Percentiles rank a stretch among this genome's conserved stretches.
These are phyloP conservation scores for Pseudocheirus occidentalis DNA, from an alignment of 2,797 vertebrate genomes.

Conservation along the genomic window DNA sequence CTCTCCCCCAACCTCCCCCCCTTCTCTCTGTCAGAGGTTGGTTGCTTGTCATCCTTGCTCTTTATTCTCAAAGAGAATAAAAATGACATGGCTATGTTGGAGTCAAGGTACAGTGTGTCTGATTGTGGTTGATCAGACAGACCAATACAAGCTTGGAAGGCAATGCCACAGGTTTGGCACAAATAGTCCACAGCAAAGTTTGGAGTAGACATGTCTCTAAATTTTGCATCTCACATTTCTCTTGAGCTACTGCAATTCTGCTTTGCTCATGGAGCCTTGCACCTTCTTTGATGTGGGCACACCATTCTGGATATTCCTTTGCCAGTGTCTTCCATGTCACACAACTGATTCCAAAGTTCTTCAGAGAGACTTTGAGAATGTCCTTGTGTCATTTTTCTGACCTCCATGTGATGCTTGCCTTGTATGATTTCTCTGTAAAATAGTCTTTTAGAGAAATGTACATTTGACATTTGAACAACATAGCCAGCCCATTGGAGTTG, in stretches of 20 bases:
- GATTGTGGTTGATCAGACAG: neutral
- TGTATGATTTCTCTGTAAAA: neutral
- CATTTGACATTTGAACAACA: neutral
- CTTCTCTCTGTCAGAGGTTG: neutral
- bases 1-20: accelerated
- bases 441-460: neutral
- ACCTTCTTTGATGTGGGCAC: neutral
- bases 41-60: neutral
- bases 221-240: neutral
- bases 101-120: neutral
- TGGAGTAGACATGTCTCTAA: neutral
- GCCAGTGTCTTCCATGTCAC: neutral
- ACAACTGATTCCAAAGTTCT: neutral
- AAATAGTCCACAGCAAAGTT: neutral
- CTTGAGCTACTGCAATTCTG: neutral
- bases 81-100: neutral
- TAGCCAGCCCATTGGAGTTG: neutral
- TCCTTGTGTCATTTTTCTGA: neutral
- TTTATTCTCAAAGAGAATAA: neutral
- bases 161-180: neutral
- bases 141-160: neutral
- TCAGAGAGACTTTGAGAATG: neutral
- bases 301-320: neutral
- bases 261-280: neutral
- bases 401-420: neutral